Evolutionary conservation across 2,113 vertebrate species (phyloP), one percentile per base, ranked within the genome.

Genomic region (Xenopus laevis): DNA sequence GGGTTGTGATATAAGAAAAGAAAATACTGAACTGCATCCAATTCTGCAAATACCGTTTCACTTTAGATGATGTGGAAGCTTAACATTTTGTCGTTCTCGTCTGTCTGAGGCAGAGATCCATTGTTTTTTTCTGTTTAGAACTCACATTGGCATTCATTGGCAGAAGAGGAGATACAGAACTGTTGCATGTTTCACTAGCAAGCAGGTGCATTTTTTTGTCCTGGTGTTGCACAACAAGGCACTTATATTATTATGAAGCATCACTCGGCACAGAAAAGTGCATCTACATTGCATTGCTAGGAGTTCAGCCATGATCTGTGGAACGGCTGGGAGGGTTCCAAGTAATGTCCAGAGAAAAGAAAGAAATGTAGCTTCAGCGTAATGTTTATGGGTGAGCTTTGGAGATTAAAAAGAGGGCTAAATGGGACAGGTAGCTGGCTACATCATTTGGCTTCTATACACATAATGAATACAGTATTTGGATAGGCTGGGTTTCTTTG

Each of bases 101-200:
- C 30, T 60, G 40, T 47, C 10, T 46, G 16, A 47, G 45, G 46
- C 44, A 17, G 44, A n/a, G 47, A 27, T 4, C 59, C 15, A 33
- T 57, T 8, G 21, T 65, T 3, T 40, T 65, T 3, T 40, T 27
- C 47, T 67, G 40, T 50, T 23, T 20, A 18, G 18, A n/a, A 17
- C 11, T 55, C 53, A 4, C 53, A 8, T 27, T 67, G 52, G 16
- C 12, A n/a, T 75, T 8, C 68, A 23, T 62, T 20, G 18, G 3
- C 45, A 17, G 27, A 8, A 30, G 44, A 68, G 55, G 18, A 53
- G 72, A 62, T 69, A 75, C 65, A 75, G 73, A 75, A 75, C 73
- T 75, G 65, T 30, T 52, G 12, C 7, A 40, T 18, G 0, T 16
- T 9, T 66, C 61, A 23, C 17, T 9, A 33, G 23, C 58, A 20